A percentile compares a stretch with the other conserved stretches of the same genome.
Evolutionary conservation across 2,113 vertebrate genomes (phyloP).

Genomic region (Hippolais icterina): DNA sequence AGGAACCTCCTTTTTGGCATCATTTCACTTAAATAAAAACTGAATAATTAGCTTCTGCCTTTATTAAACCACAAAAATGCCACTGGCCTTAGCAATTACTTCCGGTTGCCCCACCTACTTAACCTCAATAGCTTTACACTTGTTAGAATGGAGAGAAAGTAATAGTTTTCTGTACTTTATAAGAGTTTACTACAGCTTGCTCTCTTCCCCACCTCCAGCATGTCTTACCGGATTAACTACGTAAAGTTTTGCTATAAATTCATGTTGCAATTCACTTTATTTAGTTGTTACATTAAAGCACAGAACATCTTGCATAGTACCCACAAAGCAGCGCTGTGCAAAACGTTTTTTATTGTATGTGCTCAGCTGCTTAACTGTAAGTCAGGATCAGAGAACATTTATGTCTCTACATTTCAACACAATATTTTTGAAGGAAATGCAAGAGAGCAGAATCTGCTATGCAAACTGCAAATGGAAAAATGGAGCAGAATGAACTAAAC

Average conservation of each 20-base stretch:
- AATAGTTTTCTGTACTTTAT: constrained; percentile 58
- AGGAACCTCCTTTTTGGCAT: constrained; percentile 79
- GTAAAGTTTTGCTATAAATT: constrained; percentile 9
- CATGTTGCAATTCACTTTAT: neutral
- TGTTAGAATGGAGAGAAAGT: constrained; percentile 74
- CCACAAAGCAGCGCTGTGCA: neutral
- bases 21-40: constrained; percentile 83
- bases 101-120: constrained; percentile 88
- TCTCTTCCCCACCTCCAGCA: neutral
- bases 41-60: constrained; percentile 81
- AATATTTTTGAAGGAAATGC: neutral
- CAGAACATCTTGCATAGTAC: constrained; percentile 18
- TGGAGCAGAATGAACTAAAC: constrained; percentile 9
- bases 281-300: constrained; percentile 1
- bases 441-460: neutral
- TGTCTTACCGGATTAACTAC: neutral
- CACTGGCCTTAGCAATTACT: constrained; percentile 87
- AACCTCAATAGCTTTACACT: constrained; percentile 86
- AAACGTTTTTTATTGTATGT: neutral
- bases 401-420: neutral
- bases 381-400: neutral
- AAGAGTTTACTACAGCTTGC: constrained; percentile 39
- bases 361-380: neutral
- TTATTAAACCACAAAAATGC: constrained; percentile 81
- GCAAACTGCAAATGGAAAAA: constrained; percentile 11